A percentile compares a stretch with the other conserved stretches of the same genome.
These are phyloP conservation scores for Platysternon megacephalum DNA, from an alignment of 2,113 vertebrate species.

Conservation along the genomic window DNA sequence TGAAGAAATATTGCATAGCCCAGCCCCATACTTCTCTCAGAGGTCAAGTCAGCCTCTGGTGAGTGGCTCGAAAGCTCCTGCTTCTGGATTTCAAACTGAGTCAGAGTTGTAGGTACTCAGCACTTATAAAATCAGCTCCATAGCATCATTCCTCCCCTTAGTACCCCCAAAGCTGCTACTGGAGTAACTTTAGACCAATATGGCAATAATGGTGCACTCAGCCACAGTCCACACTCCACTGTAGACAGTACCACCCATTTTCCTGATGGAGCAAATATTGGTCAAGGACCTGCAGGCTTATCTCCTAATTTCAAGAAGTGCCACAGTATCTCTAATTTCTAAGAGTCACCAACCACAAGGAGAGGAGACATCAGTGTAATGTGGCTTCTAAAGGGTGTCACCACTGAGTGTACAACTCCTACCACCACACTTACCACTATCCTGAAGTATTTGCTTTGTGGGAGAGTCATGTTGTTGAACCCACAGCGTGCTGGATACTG, in stretches of 20 bases:
- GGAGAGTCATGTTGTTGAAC: not conserved
- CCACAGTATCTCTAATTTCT: not conserved
- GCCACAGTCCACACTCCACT: not conserved
- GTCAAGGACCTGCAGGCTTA: not conserved
- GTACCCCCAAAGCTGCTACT: rapidly evolving
- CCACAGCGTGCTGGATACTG: constrained; percentile 30
- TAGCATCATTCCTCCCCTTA: not conserved
- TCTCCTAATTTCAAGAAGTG: constrained; percentile 18
- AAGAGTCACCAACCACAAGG: not conserved
- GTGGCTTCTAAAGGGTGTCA: not conserved
- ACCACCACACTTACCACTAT: not conserved
- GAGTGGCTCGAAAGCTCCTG: not conserved
- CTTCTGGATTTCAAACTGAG: not conserved
- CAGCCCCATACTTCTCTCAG: not conserved
- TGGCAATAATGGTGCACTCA: rapidly evolving
- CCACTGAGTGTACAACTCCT: not conserved
- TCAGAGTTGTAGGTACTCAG: not conserved
- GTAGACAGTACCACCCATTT: not conserved
- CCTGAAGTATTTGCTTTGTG: not conserved
- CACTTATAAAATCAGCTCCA: not conserved
- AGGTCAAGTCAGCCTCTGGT: not conserved
- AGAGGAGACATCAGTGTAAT: not conserved
- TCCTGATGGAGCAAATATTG: not conserved
- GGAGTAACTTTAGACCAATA: not conserved
- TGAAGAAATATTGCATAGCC: not conserved